phyloP scores from a whole-genome alignment of 2,888 invertebrate species.

The Junonia oenone region DNA sequence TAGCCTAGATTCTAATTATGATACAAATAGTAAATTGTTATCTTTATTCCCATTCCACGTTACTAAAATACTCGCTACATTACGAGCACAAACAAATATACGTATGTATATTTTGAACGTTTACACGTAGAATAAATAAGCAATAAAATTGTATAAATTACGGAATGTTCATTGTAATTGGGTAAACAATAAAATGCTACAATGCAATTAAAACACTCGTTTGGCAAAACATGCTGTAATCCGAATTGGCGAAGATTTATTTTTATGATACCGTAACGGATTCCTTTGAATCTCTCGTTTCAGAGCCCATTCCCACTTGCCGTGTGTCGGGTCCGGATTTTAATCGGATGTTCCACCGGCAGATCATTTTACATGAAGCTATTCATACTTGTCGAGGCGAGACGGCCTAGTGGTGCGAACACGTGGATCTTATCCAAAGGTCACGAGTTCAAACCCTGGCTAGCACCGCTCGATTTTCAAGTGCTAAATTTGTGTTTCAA shows the following conservation, averaged over 20 bases:
- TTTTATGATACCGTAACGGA: conserved; percentile 23
- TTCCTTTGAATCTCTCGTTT: conserved; percentile 22
- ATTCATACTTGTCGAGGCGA: too few species aligned
- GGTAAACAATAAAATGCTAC: conserved; percentile 25
- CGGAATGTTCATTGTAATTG: conserved; percentile 26
- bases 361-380: too few species aligned
- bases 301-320: too few species aligned
- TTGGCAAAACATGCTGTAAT: conserved; percentile 26
- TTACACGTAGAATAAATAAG: conserved; percentile 14
- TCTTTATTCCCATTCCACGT: background rate
- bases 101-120: background rate
- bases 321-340: too few species aligned
- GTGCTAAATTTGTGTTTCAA: too few species aligned
- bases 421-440: too few species aligned
- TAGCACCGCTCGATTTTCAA: too few species aligned
- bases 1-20: background rate
- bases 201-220: conserved; percentile 27
- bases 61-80: background rate
- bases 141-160: conserved; percentile 22
- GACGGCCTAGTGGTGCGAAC: too few species aligned
- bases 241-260: conserved; percentile 26
- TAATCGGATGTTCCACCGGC: too few species aligned
- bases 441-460: too few species aligned
- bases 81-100: background rate
- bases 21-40: background rate